Evolutionary conservation across 2,113 vertebrate genomes (phyloP).

Genomic region (Gracilinanus agilis): DNA sequence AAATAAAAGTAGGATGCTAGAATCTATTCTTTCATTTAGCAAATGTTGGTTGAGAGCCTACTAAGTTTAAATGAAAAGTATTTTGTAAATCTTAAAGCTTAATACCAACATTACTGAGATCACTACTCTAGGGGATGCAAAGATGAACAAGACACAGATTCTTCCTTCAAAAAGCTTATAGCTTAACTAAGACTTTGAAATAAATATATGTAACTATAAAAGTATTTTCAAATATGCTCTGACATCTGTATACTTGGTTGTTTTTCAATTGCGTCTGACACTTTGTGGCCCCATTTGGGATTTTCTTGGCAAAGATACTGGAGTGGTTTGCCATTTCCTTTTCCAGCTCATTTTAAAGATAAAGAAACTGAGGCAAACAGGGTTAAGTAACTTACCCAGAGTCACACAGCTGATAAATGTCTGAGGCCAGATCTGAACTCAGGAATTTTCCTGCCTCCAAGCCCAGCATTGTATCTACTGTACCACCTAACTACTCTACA

Average conservation of each 20-base stretch:
- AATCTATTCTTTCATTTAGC: not conserved
- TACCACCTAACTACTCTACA: not conserved
- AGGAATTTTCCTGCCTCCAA: not conserved
- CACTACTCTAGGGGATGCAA: not conserved
- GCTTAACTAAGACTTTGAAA: not conserved
- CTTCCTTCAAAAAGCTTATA: not conserved
- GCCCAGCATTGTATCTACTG: not conserved
- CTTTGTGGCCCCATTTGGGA: not conserved
- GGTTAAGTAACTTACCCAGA: not conserved
- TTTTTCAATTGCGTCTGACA: not conserved
- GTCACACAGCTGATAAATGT: not conserved
- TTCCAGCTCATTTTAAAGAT: not conserved
- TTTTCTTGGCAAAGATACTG: not conserved
- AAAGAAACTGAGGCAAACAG: not conserved
- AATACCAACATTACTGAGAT: not conserved
- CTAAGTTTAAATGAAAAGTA: not conserved
- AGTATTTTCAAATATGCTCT: not conserved
- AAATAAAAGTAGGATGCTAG: not conserved
- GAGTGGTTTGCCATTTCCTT: not conserved
- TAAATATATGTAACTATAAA: not conserved
- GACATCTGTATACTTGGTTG: not conserved
- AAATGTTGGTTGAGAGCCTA: not conserved
- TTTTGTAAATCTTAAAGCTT: not conserved
- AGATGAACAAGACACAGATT: not conserved
- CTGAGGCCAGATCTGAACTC: not conserved